These are phyloP conservation scores for Ecliptopera silaceata DNA, from an alignment of 2,888 invertebrate genomes.

Conservation along the genomic window DNA sequence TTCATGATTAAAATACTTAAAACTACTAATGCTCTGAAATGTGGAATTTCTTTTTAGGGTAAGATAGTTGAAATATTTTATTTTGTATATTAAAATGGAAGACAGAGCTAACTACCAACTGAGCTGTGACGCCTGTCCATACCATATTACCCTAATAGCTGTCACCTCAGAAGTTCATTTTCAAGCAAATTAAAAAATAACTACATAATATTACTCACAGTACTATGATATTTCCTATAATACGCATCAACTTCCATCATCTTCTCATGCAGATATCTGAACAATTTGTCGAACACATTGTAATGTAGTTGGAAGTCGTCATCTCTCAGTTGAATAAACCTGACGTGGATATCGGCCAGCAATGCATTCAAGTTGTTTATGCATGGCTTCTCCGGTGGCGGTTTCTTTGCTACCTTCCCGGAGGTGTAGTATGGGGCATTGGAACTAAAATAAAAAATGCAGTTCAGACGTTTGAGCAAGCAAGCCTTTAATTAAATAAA, in stretches of 20 bases:
- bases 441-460: conserved; percentile 6
- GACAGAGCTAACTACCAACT: too few relatives aligned
- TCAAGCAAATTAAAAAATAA: too few relatives aligned
- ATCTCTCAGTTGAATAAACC: conserved; percentile 52
- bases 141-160: too few relatives aligned
- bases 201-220: conserved; percentile 52
- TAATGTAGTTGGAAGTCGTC: conserved; percentile 58
- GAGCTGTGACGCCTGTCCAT: too few relatives aligned
- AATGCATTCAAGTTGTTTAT: conserved; percentile 58
- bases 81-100: too few relatives aligned
- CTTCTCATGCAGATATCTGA: conserved; percentile 50
- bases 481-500: too few relatives aligned
- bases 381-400: conserved; percentile 44
- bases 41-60: too few relatives aligned
- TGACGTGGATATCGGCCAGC: conserved; percentile 55
- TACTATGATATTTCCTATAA: conserved; percentile 60
- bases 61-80: too few relatives aligned
- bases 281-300: conserved; percentile 55
- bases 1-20: too few relatives aligned
- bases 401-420: conserved; percentile 23
- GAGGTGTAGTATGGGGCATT: conserved; percentile 11
- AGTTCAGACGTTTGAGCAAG: too few relatives aligned
- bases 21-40: too few relatives aligned
- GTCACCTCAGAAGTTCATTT: too few relatives aligned
- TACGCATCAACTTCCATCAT: conserved; percentile 67